These are phyloP conservation scores for Acanthosepion lycidas DNA, from an alignment of 2,888 invertebrate genomes.

Conservation along the genomic window DNA sequence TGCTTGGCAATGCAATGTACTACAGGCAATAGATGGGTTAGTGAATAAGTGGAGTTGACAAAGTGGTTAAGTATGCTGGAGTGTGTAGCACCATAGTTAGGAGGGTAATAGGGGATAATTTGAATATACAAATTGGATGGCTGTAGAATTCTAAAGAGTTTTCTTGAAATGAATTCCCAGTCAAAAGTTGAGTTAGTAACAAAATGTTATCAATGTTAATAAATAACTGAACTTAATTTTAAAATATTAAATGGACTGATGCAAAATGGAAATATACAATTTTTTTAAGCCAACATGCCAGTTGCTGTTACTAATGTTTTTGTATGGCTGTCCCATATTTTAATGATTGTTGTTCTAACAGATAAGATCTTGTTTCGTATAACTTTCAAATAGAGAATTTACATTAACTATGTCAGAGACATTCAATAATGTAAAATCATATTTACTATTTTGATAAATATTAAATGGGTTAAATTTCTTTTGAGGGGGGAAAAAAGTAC, in stretches of 20 bases:
- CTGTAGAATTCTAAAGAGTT: not conserved
- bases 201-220: not conserved
- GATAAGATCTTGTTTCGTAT: not conserved
- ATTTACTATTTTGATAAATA: not conserved
- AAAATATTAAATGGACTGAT: not conserved
- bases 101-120: not conserved
- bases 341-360: no score
- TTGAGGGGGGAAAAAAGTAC: not conserved
- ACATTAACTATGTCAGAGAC: not conserved
- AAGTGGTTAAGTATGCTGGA: not conserved
- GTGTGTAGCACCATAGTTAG: not conserved
- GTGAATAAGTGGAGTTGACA: not conserved
- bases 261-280: not conserved
- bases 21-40: constrained; percentile 24
- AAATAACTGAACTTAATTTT: not conserved
- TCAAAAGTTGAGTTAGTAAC: not conserved
- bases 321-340: not conserved
- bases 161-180: not conserved
- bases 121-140: not conserved
- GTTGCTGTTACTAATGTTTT: not conserved
- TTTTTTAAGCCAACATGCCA: not conserved
- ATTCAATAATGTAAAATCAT: not conserved
- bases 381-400: not conserved
- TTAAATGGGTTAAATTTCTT: not conserved
- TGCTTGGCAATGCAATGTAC: constrained; percentile 33